These are phyloP conservation scores for Capreolus pygargus DNA, from an alignment of 2,113 vertebrate species.

Conservation along the genomic window DNA sequence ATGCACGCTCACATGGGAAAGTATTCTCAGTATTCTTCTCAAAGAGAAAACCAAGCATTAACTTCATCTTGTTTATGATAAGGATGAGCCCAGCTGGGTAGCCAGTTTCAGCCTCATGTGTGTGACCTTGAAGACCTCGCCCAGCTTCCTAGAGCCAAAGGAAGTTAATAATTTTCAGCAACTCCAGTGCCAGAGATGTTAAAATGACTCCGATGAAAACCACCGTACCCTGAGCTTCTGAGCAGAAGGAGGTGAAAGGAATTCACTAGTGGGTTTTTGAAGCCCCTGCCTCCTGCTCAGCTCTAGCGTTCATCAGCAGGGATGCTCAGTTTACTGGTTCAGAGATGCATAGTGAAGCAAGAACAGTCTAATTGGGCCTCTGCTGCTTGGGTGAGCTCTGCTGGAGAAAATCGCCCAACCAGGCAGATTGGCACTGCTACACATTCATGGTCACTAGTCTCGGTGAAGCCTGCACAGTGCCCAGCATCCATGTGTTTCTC, in stretches of 20 bases:
- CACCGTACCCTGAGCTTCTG: not conserved
- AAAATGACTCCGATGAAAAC: not conserved
- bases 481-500: constrained; percentile 14
- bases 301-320: not conserved
- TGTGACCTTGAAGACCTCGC: not conserved
- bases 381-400: constrained; percentile 36
- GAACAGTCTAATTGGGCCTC: not conserved
- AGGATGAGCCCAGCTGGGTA: not conserved
- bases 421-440: not conserved
- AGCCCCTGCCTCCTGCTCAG: not conserved
- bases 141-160: not conserved
- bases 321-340: constrained; percentile 31
- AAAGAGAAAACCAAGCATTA: not conserved
- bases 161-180: not conserved
- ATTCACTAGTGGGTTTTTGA: not conserved
- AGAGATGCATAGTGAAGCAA: not conserved
- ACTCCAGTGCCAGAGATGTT: not conserved
- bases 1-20: not conserved
- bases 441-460: constrained; percentile 7
- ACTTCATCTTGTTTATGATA: not conserved
- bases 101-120: not conserved
- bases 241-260: not conserved
- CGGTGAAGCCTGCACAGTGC: not conserved
- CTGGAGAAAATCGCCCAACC: constrained; percentile 21
- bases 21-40: not conserved